Conservation (phyloP, 2,113 vertebrate species). For the Aramus guarauna region DNA sequence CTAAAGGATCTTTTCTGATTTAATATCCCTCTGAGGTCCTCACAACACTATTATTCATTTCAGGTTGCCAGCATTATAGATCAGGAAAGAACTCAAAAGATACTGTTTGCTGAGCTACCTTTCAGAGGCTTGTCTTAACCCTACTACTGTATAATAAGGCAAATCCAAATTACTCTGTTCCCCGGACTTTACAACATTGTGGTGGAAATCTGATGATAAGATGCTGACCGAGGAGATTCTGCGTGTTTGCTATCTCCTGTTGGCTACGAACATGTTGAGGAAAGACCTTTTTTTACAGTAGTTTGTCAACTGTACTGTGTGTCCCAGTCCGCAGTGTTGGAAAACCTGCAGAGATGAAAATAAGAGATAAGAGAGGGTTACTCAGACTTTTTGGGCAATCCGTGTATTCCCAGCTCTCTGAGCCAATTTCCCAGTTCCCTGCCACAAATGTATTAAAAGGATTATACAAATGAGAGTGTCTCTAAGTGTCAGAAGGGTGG, state of each 20-base stretch:
- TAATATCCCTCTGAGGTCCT: not conserved
- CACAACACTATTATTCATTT: not conserved
- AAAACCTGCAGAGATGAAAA: not conserved
- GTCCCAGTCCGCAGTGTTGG: not conserved
- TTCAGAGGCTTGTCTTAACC: not conserved
- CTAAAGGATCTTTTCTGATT: not conserved
- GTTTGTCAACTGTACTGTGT: not conserved
- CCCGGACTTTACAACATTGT: not conserved
- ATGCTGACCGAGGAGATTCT: not conserved
- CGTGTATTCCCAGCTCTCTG: not conserved
- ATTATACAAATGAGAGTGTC: not conserved
- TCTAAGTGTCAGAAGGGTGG: not conserved
- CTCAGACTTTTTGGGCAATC: not conserved
- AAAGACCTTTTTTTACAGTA: not conserved
- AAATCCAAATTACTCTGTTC: not conserved
- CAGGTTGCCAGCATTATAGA: not conserved
- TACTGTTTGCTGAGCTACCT: not conserved
- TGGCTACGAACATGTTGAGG: rapidly evolving
- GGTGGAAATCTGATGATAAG: not conserved
- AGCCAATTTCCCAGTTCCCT: not conserved
- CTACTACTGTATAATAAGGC: not conserved
- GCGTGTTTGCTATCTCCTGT: not conserved
- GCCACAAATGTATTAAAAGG: not conserved
- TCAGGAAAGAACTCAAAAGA: not conserved
- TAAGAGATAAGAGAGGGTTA: not conserved